These are phyloP conservation scores for Epinephelus coioides DNA, from an alignment of 2,797 vertebrate species.

Conservation along the genomic window DNA sequence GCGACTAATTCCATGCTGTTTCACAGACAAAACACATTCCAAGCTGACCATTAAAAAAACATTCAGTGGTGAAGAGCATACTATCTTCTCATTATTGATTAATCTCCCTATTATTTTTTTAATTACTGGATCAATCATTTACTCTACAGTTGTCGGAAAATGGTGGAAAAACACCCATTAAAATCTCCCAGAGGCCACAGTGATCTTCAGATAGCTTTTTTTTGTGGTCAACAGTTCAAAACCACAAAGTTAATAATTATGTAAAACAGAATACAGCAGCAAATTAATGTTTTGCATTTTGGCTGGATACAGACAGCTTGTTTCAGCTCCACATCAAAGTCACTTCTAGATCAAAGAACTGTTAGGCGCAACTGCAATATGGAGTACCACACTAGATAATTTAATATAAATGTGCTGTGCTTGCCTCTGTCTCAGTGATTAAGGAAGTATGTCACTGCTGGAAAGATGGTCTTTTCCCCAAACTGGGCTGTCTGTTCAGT, in stretches of 20 bases:
- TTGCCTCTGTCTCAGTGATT: background rate
- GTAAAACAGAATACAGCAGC: background rate
- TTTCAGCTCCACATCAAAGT: background rate
- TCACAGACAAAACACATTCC: constrained; percentile 39
- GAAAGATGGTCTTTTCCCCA: too few species aligned
- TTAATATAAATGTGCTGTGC: background rate
- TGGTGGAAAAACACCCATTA: background rate
- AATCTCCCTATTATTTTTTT: background rate
- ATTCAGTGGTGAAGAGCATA: constrained; percentile 35
- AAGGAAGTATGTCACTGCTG: too few species aligned
- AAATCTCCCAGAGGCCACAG: background rate
- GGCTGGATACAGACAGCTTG: background rate
- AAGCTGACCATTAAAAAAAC: constrained; percentile 26
- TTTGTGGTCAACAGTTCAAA: background rate
- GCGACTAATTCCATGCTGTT: constrained; percentile 25
- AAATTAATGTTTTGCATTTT: background rate
- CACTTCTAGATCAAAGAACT: background rate
- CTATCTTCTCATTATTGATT: constrained; percentile 1
- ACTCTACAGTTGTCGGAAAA: background rate
- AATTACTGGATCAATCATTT: background rate
- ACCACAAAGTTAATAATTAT: background rate
- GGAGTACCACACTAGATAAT: background rate
- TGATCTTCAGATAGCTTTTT: background rate
- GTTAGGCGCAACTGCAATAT: background rate
- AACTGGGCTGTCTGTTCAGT: too few species aligned